Evolutionary conservation across 2,113 vertebrate species (phyloP).

Genomic region (Australoheros scitulus): DNA sequence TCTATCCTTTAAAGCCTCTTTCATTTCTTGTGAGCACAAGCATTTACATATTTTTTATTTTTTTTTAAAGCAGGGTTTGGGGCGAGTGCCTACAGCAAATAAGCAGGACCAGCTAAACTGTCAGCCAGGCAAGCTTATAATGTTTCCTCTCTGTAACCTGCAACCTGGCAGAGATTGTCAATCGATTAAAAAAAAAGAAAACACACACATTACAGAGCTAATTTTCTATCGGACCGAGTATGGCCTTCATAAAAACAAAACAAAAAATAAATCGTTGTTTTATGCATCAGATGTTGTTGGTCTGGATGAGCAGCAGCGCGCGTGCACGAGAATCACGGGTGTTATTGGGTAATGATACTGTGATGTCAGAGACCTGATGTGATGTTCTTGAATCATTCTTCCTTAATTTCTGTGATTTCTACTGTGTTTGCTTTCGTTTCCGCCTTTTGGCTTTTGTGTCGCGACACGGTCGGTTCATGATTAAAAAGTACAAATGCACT

Average conservation of each 20-base stretch:
- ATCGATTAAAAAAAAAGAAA: conserved; percentile 14
- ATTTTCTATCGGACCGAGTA: conserved; percentile 72
- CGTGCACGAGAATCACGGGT: conserved; percentile 25
- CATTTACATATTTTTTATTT: background rate
- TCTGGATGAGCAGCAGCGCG: conserved; percentile 19
- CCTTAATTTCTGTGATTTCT: background rate
- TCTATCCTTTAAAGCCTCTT: background rate
- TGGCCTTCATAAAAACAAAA: conserved; percentile 63
- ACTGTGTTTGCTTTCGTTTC: conserved; percentile 9
- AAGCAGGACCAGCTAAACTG: background rate
- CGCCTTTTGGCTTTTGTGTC: conserved; percentile 5
- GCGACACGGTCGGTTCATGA: conserved; percentile 42
- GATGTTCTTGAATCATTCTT: conserved; percentile 46
- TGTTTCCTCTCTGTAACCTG: conserved; percentile 20
- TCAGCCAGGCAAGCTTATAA: conserved; percentile 4
- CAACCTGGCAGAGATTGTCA: conserved; percentile 53
- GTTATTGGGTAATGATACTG: conserved; percentile 50
- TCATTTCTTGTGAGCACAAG: conserved; percentile 39
- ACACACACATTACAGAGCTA: conserved; percentile 69
- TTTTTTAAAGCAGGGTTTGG: conserved; percentile 42
- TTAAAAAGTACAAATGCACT: conserved; percentile 75
- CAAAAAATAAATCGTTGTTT: conserved; percentile 25
- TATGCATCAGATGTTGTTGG: conserved; percentile 48
- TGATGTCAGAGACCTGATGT: conserved; percentile 62
- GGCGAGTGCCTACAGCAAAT: conserved; percentile 20